phyloP scores from a whole-genome alignment of 30 jellyfish, hydroid and myxozoan species.

The Rhopilema esculentum region DNA sequence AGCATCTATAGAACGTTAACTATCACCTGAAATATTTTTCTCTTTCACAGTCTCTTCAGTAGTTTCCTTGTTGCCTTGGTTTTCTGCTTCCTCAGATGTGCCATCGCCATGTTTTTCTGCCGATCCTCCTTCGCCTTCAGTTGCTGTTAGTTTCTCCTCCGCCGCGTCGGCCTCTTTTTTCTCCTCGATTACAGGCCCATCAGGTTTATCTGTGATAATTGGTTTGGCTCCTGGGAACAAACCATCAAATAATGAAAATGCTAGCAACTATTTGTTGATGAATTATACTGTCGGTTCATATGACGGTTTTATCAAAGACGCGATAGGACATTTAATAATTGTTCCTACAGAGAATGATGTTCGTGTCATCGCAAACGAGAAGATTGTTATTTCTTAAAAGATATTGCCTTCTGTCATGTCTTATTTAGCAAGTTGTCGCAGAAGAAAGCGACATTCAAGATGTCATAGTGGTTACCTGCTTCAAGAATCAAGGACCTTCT shows the following conservation, averaged over 20 bases:
- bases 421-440: background rate
- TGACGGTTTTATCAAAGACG: too few relatives aligned
- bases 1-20: background rate
- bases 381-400: too few relatives aligned
- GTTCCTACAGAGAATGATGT: too few relatives aligned
- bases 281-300: too few relatives aligned
- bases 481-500: constrained; percentile 56
- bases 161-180: background rate
- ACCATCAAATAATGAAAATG: background rate
- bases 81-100: background rate
- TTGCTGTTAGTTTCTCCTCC: background rate
- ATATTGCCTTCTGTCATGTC: too few relatives aligned
- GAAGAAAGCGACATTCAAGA: too few relatives aligned
- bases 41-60: background rate
- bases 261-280: background rate
- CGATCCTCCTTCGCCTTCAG: background rate
- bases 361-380: too few relatives aligned
- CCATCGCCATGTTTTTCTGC: background rate
- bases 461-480: constrained; percentile 21
- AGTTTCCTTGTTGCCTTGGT: background rate
- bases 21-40: background rate
- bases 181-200: constrained; percentile 10
- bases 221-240: constrained; percentile 41
- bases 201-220: constrained; percentile 33
- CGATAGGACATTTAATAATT: too few relatives aligned